These are phyloP conservation scores for Lemur catta DNA, from an alignment of 2,797 vertebrate species.

Conservation along the genomic window DNA sequence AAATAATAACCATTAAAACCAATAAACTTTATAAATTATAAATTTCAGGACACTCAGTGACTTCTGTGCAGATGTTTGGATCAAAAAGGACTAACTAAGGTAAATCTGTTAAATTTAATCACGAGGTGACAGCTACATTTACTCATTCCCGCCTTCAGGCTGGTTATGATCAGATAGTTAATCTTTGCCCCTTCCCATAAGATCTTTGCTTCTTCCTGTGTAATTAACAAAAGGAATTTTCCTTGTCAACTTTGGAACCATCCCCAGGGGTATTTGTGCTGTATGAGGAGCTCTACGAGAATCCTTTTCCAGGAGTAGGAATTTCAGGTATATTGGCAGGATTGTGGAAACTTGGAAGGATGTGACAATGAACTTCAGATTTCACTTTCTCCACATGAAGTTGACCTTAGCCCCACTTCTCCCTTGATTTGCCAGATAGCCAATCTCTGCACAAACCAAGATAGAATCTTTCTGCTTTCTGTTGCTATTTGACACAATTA, in stretches of 20 bases:
- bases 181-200: neutral
- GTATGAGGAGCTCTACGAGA: neutral
- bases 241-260: neutral
- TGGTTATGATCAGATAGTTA: neutral
- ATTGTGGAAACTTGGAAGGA: neutral
- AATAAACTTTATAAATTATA: neutral
- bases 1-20: neutral
- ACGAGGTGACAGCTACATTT: neutral
- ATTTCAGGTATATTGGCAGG: neutral
- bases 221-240: neutral
- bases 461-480: neutral
- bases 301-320: neutral
- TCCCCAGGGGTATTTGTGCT: neutral
- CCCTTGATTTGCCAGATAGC: neutral
- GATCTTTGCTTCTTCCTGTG: neutral
- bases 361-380: neutral
- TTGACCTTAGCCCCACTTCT: neutral
- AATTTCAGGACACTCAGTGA: neutral
- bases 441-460: neutral
- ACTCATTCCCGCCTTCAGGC: neutral
- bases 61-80: neutral
- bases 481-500: neutral
- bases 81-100: neutral
- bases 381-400: neutral
- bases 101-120: neutral